A percentile compares a stretch with the other conserved stretches of the same genome.
These are phyloP conservation scores for Sipha maydis DNA, from an alignment of 2,888 invertebrate species.

Conservation along the genomic window DNA sequence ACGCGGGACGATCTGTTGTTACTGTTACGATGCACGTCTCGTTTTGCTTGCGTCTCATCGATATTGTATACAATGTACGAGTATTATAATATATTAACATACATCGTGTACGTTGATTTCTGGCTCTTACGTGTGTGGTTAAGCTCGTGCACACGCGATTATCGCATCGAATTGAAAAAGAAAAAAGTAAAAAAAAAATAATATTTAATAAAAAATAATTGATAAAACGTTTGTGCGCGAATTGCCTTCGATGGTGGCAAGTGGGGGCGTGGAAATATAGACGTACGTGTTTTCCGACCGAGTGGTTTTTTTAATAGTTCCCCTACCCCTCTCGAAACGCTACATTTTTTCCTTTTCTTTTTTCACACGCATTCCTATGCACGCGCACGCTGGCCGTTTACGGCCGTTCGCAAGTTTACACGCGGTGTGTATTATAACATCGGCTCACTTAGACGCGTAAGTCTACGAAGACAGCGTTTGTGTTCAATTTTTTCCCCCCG, in stretches of 20 bases:
- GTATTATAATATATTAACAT: too few relatives aligned
- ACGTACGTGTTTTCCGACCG: constrained; percentile 35
- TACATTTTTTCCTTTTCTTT: neutral
- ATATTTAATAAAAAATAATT: neutral
- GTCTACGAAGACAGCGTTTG: too few relatives aligned
- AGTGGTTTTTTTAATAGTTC: constrained; percentile 3
- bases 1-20: too few relatives aligned
- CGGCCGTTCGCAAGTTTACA: neutral
- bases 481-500: too few relatives aligned
- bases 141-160: neutral
- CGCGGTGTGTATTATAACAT: neutral
- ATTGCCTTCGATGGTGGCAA: neutral
- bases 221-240: neutral
- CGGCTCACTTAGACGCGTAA: neutral
- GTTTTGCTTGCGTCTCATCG: too few relatives aligned
- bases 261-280: neutral
- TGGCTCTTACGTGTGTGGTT: neutral
- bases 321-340: neutral
- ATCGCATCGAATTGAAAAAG: neutral
- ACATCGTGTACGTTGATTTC: neutral
- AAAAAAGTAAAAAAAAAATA: neutral
- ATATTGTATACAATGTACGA: neutral
- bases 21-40: too few relatives aligned
- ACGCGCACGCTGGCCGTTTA: neutral
- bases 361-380: neutral